phyloP scores from a whole-genome alignment of 2,113 vertebrate species.

The Narcine bancroftii region DNA sequence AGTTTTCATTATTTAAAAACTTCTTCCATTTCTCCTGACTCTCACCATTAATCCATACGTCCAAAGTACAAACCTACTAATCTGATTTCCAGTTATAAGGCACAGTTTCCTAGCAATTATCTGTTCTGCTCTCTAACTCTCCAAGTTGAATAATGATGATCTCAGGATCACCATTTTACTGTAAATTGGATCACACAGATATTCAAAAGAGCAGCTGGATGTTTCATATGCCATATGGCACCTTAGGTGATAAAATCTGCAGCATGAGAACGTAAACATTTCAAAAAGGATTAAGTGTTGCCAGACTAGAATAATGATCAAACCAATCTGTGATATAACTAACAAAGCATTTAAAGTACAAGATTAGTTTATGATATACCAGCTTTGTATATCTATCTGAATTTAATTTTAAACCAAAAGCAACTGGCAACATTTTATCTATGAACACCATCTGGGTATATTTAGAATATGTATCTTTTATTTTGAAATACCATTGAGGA shows the following conservation, averaged over 20 bases:
- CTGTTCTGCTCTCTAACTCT: background rate
- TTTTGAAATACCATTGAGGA: background rate
- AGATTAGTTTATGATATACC: background rate
- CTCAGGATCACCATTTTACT: background rate
- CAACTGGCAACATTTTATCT: background rate
- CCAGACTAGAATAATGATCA: background rate
- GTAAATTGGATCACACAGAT: background rate
- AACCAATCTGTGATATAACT: background rate
- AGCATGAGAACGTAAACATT: conserved; percentile 7
- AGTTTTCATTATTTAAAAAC: background rate
- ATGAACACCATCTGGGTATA: background rate
- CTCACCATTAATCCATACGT: background rate
- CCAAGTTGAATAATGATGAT: background rate
- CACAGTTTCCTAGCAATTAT: background rate
- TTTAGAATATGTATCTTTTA: background rate
- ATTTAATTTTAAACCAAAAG: background rate
- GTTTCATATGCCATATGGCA: conserved; percentile 14
- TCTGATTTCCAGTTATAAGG: background rate
- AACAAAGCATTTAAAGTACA: background rate
- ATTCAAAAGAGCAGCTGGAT: conserved; percentile 17
- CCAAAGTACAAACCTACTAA: background rate
- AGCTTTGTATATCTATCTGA: background rate
- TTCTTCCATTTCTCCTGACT: too few relatives aligned
- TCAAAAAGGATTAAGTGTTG: background rate
- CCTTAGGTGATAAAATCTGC: conserved; percentile 20